Conservation (phyloP, 2,797 vertebrate genomes). For the Rhyacichthys aspro region DNA sequence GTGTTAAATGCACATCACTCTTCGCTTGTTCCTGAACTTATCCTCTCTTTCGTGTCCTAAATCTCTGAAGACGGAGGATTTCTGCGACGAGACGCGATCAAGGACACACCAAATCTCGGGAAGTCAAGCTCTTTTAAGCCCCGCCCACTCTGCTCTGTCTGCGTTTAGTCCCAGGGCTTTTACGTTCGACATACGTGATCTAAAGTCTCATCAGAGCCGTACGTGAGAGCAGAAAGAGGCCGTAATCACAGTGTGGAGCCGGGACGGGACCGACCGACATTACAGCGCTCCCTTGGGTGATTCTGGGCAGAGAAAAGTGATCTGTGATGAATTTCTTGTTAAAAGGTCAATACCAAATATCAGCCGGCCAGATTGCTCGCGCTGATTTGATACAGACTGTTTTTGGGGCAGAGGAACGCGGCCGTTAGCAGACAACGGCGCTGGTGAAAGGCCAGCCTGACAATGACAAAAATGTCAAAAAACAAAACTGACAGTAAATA, state of each 20-base stretch:
- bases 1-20: no score
- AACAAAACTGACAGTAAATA: slow-evolving; percentile 34
- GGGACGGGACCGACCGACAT: slow-evolving; percentile 14
- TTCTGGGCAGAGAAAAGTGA: slow-evolving; percentile 51
- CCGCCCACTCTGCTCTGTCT: no score
- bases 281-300: slow-evolving; percentile 42
- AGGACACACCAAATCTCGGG: no score
- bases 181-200: no score
- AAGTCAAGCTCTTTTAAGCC: no score
- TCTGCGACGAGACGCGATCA: no score
- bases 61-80: no score
- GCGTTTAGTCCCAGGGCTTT: no score
- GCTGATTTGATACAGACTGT: slow-evolving; percentile 52
- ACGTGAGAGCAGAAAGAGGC: not conserved
- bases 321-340: slow-evolving; percentile 68
- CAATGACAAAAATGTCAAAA: slow-evolving; percentile 46
- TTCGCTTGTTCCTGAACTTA: no score
- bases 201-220: no score
- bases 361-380: slow-evolving; percentile 64
- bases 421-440: slow-evolving; percentile 18
- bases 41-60: no score
- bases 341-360: slow-evolving; percentile 73
- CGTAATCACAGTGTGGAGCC: slow-evolving; percentile 29
- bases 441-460: slow-evolving; percentile 56
- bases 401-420: slow-evolving; percentile 38